Percentiles rank a stretch among this genome's conserved stretches.
These are phyloP conservation scores for Thalassarche chlororhynchos DNA, from an alignment of 2,113 vertebrate genomes.

Conservation along the genomic window DNA sequence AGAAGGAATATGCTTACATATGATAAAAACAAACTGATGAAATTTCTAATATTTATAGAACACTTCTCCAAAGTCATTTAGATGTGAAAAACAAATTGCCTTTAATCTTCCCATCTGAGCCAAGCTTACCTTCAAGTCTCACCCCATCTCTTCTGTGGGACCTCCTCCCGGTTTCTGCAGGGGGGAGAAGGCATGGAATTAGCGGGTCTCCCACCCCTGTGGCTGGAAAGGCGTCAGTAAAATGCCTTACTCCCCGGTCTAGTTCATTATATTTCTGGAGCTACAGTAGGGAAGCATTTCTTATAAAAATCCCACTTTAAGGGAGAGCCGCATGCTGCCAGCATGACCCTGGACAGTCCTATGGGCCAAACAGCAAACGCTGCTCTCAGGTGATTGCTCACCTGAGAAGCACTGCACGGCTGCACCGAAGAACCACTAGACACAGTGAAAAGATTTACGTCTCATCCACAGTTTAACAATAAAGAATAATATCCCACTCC, in stretches of 20 bases:
- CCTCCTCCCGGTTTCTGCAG: neutral
- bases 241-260: neutral
- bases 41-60: constrained; percentile 65
- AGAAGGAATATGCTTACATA: constrained; percentile 65
- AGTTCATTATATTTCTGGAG: neutral
- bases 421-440: neutral
- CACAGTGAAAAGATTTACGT: neutral
- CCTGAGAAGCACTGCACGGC: neutral
- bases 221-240: neutral
- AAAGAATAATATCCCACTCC: neutral
- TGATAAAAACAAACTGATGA: constrained; percentile 72
- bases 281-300: neutral
- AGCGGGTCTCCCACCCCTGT: neutral
- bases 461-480: neutral
- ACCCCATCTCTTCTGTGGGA: neutral
- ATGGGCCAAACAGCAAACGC: neutral
- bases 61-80: constrained; percentile 58
- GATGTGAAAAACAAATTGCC: constrained; percentile 43
- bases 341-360: neutral
- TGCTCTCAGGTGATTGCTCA: neutral
- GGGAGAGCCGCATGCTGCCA: neutral
- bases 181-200: neutral
- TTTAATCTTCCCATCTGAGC: constrained; percentile 49
- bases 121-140: constrained; percentile 21
- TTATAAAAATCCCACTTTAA: neutral